phyloP scores from a whole-genome alignment of 2,888 invertebrate genomes.

The Drosophila longiperda region DNA sequence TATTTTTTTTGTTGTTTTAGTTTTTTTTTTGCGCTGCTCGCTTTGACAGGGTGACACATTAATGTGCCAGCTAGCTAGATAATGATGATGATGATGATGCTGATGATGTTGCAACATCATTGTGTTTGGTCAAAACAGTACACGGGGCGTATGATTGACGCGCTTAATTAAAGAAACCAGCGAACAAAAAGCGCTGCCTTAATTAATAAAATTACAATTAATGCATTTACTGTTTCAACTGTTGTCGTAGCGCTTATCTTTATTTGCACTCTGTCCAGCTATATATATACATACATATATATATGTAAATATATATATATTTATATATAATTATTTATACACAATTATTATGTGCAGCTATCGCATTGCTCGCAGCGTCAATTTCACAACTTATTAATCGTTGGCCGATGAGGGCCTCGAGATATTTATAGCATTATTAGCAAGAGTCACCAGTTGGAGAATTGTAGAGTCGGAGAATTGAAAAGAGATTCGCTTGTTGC shows the following conservation, averaged over 20 bases:
- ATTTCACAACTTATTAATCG: conserved; percentile 46
- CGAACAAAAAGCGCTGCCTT: conserved; percentile 37
- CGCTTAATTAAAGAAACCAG: conserved; percentile 61
- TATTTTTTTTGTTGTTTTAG: conserved; percentile 15
- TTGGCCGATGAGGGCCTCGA: conserved; percentile 9
- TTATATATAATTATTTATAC: conserved; percentile 5
- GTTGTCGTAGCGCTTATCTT: conserved; percentile 30
- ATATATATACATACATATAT: not conserved
- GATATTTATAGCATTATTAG: conserved; percentile 12
- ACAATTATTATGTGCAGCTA: not conserved
- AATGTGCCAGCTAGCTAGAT: conserved; percentile 57
- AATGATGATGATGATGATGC: conserved; percentile 12
- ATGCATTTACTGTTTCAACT: conserved; percentile 44
- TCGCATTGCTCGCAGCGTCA: not conserved
- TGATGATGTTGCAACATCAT: conserved; percentile 18
- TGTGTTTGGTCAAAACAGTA: conserved; percentile 23
- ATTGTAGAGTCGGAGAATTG: not conserved
- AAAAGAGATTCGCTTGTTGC: conserved; percentile 13
- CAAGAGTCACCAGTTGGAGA: not conserved
- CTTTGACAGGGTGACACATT: conserved; percentile 75
- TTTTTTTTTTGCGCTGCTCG: conserved; percentile 11
- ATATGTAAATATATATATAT: not conserved
- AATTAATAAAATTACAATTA: conserved; percentile 78
- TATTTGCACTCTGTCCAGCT: conserved; percentile 20
- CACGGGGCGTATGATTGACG: conserved; percentile 68